Base-by-base conservation (phyloP, 1,140 invertebrate species). In the Helicoverpa zea region DNA sequence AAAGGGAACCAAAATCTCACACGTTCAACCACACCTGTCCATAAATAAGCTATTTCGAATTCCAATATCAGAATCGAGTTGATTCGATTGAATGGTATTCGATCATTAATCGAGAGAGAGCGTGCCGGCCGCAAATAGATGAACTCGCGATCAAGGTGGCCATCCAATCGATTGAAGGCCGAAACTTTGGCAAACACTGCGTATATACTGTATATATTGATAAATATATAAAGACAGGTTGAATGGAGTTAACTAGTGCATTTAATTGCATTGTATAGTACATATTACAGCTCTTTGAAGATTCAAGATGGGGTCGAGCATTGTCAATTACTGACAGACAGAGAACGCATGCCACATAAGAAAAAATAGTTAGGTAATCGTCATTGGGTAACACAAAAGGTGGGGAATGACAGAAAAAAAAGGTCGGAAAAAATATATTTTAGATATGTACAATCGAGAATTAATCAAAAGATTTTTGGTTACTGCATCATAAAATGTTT, bases 31-130 rank as follows among this genome's bases (percentile, higher is more conserved):
- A 68, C 76, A 79, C 76, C 76, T 79, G 76, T 23, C 51, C 63
- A 79, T 79, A 79, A 79, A 79, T 66, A 47, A 79, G 63, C 64
- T n/a, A 79, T 79, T 56, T 70, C 63, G 52, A 79, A 79, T 79
- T 68, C 76, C 64, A 58, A 79, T 68, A 13, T 51, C 52, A 47
- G 51, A 61, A 61, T 78, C 63, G 64, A 68, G 58, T 79, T n/a
- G 76, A 79, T 79, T 79, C 51, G 63, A 77, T 77, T 64, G 74
- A 79, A 79, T 59, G 76, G 51, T 66, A 79, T 79, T 79, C 75
- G 76, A 68, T 68, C 76, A 70, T 79, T 79, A 79, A 79, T 79
- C 76, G 76, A 79, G 76, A 66, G 76, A 79, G 76, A 68, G 76
- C 63, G 64, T 68, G 70, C 52, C 29, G 63, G 64, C 76, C 64